Evolutionary conservation across 2,888 invertebrate species (phyloP).

Genomic region (Ditylenchus weischeri): DNA sequence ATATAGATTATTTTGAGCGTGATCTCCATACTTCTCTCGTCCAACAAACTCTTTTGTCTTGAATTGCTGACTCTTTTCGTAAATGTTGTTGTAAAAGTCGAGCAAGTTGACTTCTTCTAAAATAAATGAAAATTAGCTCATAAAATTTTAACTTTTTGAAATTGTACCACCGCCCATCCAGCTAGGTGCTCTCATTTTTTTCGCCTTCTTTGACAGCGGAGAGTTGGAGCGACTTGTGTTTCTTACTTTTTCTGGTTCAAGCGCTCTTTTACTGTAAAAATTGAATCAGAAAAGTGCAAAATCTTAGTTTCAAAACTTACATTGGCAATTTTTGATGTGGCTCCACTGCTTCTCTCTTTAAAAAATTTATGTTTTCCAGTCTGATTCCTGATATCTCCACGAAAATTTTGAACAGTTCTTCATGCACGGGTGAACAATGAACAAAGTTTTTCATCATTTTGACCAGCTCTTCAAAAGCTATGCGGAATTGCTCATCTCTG

Average conservation of each 20-base stretch:
- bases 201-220: neutral
- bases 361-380: neutral
- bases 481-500: slow-evolving; percentile 21
- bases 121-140: slow-evolving; percentile 5
- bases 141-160: no score
- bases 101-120: slow-evolving; percentile 17
- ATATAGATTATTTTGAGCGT: slow-evolving; percentile 22
- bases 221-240: no score
- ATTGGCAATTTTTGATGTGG: neutral
- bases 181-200: neutral
- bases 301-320: no score
- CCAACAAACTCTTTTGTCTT: slow-evolving; percentile 27
- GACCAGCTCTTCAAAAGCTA: slow-evolving; percentile 18
- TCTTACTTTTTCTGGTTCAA: no score
- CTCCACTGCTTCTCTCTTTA: neutral
- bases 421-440: slow-evolving; percentile 13
- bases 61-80: slow-evolving; percentile 15
- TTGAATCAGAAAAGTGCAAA: neutral
- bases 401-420: slow-evolving; percentile 8
- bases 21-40: slow-evolving; percentile 19
- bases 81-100: slow-evolving; percentile 4
- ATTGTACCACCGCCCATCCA: neutral
- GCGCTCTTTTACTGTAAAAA: neutral
- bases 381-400: slow-evolving; percentile 8
- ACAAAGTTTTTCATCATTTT: slow-evolving; percentile 14